Evolutionary conservation across 1,140 invertebrate genomes (phyloP).

Genomic region (Pogonognathellus flavescens): DNA sequence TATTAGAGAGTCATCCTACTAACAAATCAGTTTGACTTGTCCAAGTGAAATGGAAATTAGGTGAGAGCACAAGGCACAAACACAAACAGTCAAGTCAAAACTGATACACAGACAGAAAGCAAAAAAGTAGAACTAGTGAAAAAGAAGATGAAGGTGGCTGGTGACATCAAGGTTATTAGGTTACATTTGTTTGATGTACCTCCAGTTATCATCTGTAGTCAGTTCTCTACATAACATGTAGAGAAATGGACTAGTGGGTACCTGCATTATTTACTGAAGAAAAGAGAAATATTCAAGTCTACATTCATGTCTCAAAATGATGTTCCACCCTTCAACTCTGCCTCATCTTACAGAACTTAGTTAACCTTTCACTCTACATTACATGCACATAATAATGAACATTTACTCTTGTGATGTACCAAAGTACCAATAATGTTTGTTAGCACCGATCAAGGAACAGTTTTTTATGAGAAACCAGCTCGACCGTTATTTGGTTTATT

Average conservation of each 20-base stretch:
- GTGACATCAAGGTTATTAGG: conserved; percentile 49
- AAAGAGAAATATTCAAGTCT: background rate
- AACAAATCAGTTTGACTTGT: background rate
- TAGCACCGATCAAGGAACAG: background rate
- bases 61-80: background rate
- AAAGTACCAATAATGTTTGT: background rate
- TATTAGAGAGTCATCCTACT: background rate
- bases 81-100: background rate
- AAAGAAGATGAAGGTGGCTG: conserved; percentile 42
- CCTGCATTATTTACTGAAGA: background rate
- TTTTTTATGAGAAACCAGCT: conserved; percentile 30
- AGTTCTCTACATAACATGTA: background rate
- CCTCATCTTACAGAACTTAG: background rate
- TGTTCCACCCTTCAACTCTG: background rate
- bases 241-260: background rate
- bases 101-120: background rate
- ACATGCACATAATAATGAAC: background rate
- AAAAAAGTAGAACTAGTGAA: background rate
- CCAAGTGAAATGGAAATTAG: background rate
- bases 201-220: background rate
- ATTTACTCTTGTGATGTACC: background rate
- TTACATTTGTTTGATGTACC: conserved; percentile 37
- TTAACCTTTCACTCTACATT: background rate
- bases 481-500: conserved; percentile 25
- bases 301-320: conserved; percentile 27